Evolutionary conservation across 30 jellyfish, hydroid and myxozoan species (phyloP), one percentile per base, ranked within the genome.

Genomic region (Clytia hemisphaerica): DNA sequence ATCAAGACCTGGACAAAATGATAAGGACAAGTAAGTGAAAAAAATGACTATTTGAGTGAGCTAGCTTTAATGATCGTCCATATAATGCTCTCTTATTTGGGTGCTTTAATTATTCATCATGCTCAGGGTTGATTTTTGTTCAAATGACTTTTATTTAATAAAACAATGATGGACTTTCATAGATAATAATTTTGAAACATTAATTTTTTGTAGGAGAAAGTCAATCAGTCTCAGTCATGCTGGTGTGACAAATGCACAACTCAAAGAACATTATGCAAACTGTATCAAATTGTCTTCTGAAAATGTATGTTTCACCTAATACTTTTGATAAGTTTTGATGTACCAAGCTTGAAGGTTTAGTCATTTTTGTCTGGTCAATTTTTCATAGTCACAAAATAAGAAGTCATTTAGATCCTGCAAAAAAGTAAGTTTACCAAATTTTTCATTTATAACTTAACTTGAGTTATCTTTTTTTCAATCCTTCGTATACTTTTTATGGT

Each of bases 281-380:
- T 91, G 99, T 65, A 76, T 91, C 24, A 83, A 83, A 32, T 68
- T 91, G 42, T 91, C 99, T 30, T 77, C 95, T n/a, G 99, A 91
- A 71, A 91, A 91, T 82, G 98, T 89, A 71, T 68, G 93, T 66
- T 16, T 10, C 19, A 21, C 19, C 19, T 42, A 16, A 42, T 42
- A 0, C 54, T 42, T 42, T 7, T 7, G 16, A 7, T 40, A 40
- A 7, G 10, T 51, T 51, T 33, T 51, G n/a, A 51, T 24, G 24
- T 0, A 31, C 30, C 30, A 51, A n/a, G 28, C 30, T 12, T 0
- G 24, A 51, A 51, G 0, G 66, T 25, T 51, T 0, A 22, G 24
- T 6, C 27, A 9, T 50, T 9, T 31, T 9, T 7, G 14, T 9
- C 27, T 12, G 14, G 0, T 14, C 30, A 51, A 14, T 51, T 16